Evolutionary conservation across 2,797 vertebrate species (phyloP).

Genomic region (Momotus momota): DNA sequence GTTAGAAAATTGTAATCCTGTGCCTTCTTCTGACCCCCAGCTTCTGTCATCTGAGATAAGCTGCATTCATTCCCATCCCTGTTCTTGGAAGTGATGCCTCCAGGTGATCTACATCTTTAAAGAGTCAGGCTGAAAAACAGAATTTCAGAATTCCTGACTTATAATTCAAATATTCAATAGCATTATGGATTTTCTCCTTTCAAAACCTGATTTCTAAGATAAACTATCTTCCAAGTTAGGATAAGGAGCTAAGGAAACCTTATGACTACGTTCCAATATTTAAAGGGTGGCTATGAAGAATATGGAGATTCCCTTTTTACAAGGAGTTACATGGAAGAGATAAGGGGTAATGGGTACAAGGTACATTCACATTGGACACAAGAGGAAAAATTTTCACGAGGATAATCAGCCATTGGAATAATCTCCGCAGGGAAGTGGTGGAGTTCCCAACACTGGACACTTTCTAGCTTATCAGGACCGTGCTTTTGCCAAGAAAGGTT

Average conservation of each 20-base stretch:
- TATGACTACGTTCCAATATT: neutral
- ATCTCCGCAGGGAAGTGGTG: neutral
- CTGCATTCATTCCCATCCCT: neutral
- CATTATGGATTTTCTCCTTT: neutral
- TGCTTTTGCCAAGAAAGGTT: neutral
- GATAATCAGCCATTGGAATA: too few species aligned
- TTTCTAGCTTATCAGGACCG: neutral
- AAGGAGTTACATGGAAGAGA: neutral
- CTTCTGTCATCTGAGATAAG: neutral
- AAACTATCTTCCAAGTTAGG: neutral
- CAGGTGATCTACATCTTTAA: neutral
- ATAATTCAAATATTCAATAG: neutral
- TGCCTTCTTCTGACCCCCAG: neutral
- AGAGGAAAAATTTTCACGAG: too few species aligned
- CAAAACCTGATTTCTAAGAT: neutral
- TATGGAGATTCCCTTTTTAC: neutral
- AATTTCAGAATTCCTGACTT: neutral
- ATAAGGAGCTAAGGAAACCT: neutral
- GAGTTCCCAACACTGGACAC: neutral
- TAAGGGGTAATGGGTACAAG: too few species aligned
- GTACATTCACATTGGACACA: too few species aligned
- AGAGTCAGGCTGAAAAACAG: neutral
- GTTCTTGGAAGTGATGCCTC: neutral
- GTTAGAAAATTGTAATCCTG: neutral
- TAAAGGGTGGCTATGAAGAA: neutral